Evolutionary conservation across 1,140 invertebrate species (phyloP), one percentile per base, ranked within the genome.

Genomic region (Diabrotica virgifera): DNA sequence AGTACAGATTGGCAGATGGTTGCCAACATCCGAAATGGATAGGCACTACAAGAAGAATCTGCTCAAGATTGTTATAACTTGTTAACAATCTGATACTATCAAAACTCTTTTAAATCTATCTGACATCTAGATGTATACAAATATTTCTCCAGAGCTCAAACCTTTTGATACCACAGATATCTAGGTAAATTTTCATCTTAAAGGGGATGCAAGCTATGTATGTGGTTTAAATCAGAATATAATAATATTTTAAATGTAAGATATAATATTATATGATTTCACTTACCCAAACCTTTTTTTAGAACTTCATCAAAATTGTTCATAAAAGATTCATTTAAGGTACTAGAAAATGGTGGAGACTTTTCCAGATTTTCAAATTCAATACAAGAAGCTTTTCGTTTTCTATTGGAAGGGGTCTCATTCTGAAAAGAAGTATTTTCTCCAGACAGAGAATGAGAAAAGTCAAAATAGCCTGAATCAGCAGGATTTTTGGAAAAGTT

Each of bases 261-360:
- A 54, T n/a, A 54, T 24, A 54, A 54, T 0, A 12, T 1, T 1
- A 5, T 9, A 54, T 24, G 14, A 24, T 54, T 9, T 54, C 9
- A 54, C 11, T 54, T 24, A 11, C 13, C 9, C 2, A 24, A 54
- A 9, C 53, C 11, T 9, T 11, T 11, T 67, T 36, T 64, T 63
- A 62, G 58, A 60, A 72, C 54, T 9, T 71, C 67, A 58, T 74
- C 64, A 61, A 74, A 70, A 46, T 70, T 59, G 5, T 63, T 62
- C 14, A 69, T 63, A 9, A 74, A 46, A 12, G 69, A 69, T 52
- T 72, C 72, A 56, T 72, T 74, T 14, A 70, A 58, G 9, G 71
- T 72, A 62, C 68, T 72, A 4, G 70, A 74, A 52, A 70, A 71
- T 57, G 63, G 64, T 6, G 72, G 70, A 6, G 68, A 65, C 8